Evolutionary conservation across 2,888 invertebrate genomes (phyloP), one percentile per base, ranked within the genome.

Genomic region (Drosophila emarginata): DNA sequence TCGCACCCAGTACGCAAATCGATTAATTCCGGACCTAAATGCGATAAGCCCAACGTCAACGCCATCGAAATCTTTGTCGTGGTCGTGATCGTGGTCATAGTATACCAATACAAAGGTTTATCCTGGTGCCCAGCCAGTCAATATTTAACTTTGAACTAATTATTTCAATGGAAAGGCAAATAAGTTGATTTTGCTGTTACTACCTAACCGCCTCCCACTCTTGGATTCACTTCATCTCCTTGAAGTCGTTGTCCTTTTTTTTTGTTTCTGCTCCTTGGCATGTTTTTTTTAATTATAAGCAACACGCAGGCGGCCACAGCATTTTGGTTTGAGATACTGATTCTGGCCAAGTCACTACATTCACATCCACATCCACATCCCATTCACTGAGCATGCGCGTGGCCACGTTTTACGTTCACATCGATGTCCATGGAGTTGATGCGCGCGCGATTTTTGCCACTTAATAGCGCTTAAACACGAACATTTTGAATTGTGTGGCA

Each of bases 401-500:
- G 82, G 87, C 77, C 87, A 81, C 79, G 74, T 67, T 50, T 36
- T 53, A 40, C 36, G 40, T 66, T 62, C 67, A 63, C 67, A 56
- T 69, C 69, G 74, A 76, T 76, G 71, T 71, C 71, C 57, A 52
- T 67, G 67, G 45, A 61, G 78, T 79, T 83, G 85, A 81, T 85
- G 86, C 80, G 70, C 78, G 82, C 76, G 90, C 88, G 85, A 89
- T 89, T 83, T 86, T 85, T 89, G 82, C 87, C 80, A 86, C 86
- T 90, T 91, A 90, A 90, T 90, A 90, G 90, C 89, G 85, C 80
- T 89, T 90, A 90, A 90, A 89, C 90, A 90, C 90, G 90, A 90
- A 90, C 90, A 89, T 90, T 89, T 89, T 81, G 79, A 78, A 83
- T 86, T 86, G 72, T 80, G 69, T 70, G 65, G 67, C 50, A 37